Evolutionary conservation across 2,888 invertebrate species (phyloP).

Genomic region (Drosophila merina): DNA sequence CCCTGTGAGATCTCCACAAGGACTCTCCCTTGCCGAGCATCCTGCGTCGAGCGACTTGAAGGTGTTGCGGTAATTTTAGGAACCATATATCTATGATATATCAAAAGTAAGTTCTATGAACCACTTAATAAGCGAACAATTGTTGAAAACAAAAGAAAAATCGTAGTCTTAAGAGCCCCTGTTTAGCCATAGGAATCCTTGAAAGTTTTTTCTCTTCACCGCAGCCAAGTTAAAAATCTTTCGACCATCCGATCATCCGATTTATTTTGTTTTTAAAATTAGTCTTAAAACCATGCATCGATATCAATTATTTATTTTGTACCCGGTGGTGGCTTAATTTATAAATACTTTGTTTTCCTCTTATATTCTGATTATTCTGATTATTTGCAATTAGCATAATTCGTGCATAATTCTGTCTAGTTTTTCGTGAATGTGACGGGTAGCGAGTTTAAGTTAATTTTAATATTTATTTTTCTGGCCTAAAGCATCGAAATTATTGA

Average conservation of each 20-base stretch:
- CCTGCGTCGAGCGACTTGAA: slow-evolving; percentile 55
- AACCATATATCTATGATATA: slow-evolving; percentile 99
- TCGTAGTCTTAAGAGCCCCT: slow-evolving; percentile 21
- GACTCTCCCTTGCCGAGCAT: slow-evolving; percentile 1
- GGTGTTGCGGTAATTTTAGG: slow-evolving; percentile 90
- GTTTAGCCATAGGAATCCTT: slow-evolving; percentile 53
- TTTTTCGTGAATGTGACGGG: slow-evolving; percentile 40
- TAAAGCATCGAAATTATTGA: slow-evolving; percentile 23
- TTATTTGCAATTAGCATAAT: slow-evolving; percentile 34
- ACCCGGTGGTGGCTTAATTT: slow-evolving; percentile 58
- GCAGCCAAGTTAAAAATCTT: slow-evolving; percentile 69
- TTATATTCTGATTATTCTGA: slow-evolving; percentile 33
- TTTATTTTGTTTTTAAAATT: slow-evolving; percentile 12
- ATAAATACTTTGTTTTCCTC: slow-evolving; percentile 15
- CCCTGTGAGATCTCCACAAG: slow-evolving; percentile 7
- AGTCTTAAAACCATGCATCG: slow-evolving; percentile 3
- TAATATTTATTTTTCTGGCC: slow-evolving; percentile 62
- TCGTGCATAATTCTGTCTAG: slow-evolving; percentile 30
- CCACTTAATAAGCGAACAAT: slow-evolving; percentile 83
- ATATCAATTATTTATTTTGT: slow-evolving; percentile 42
- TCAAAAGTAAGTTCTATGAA: slow-evolving; percentile 98
- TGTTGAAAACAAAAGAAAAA: slow-evolving; percentile 37
- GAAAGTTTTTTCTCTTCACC: slow-evolving; percentile 77
- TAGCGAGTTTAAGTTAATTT: slow-evolving; percentile 57
- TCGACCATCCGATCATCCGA: slow-evolving; percentile 47